A percentile compares a stretch with the other conserved stretches of the same genome.
phyloP scores from a whole-genome alignment of 2,888 invertebrate genomes.

The Cancer borealis region DNA sequence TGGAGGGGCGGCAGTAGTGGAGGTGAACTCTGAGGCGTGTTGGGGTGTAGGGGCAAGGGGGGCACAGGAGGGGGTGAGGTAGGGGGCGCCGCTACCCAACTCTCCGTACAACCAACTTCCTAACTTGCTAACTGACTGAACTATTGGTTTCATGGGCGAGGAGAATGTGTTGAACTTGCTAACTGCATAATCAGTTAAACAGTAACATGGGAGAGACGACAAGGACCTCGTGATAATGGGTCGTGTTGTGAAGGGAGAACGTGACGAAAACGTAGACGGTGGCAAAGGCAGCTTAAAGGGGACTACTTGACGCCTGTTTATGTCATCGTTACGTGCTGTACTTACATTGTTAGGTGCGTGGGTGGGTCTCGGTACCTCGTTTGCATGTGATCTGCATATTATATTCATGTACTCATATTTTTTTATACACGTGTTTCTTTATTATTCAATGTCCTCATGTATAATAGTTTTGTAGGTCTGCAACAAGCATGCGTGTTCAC shows the following conservation, averaged over 20 bases:
- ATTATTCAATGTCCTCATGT: background rate
- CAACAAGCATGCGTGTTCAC: background rate
- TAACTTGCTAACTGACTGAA: slow-evolving; percentile 31
- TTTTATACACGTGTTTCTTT: background rate
- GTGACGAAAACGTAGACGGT: slow-evolving; percentile 9
- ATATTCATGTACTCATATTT: background rate
- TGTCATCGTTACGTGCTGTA: background rate
- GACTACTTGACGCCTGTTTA: background rate
- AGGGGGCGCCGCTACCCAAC: background rate
- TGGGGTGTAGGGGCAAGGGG: background rate
- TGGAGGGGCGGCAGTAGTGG: background rate
- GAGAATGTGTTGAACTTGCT: slow-evolving; percentile 35
- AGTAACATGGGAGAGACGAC: slow-evolving; percentile 36
- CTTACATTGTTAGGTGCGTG: background rate
- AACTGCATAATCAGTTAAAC: slow-evolving; percentile 38
- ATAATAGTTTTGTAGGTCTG: background rate
- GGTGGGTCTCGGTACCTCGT: slow-evolving; percentile 1
- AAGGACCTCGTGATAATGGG: slow-evolving; percentile 1
- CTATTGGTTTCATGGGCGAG: slow-evolving; percentile 41
- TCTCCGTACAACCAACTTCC: slow-evolving; percentile 15
- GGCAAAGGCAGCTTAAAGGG: background rate
- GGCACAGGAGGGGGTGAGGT: background rate
- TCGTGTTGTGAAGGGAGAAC: background rate
- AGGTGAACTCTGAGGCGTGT: background rate
- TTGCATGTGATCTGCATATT: slow-evolving; percentile 8